Evolutionary conservation across 2,113 vertebrate genomes (phyloP).

Genomic region (Camelus bactrianus): DNA sequence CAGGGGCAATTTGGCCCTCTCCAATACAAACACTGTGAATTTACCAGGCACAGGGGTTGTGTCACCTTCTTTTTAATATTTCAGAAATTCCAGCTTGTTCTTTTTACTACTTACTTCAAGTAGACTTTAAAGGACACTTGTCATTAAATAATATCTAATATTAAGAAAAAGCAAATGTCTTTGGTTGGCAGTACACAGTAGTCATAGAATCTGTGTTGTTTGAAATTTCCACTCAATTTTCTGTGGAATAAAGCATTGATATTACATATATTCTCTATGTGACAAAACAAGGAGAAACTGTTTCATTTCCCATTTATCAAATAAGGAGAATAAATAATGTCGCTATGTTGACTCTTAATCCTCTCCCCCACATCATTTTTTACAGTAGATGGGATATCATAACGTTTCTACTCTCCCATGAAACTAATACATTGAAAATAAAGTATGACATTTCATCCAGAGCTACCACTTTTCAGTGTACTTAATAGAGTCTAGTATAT

Average conservation of each 20-base stretch:
- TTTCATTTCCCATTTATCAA: not conserved
- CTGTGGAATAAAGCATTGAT: not conserved
- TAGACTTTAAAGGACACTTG: not conserved
- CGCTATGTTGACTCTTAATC: not conserved
- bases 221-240: not conserved
- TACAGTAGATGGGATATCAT: not conserved
- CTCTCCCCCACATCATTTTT: accelerated
- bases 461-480: not conserved
- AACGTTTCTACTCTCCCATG: not conserved
- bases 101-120: not conserved
- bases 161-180: conserved; percentile 12
- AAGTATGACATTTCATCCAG: not conserved
- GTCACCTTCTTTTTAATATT: not conserved
- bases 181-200: conserved; percentile 10
- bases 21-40: not conserved
- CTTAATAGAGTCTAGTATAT: not conserved
- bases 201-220: not conserved
- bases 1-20: not conserved
- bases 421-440: not conserved
- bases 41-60: not conserved
- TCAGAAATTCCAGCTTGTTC: not conserved
- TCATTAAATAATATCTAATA: not conserved
- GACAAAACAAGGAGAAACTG: accelerated
- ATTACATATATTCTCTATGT: not conserved
- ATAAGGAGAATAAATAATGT: not conserved